Evolutionary conservation across 1,140 invertebrate species (phyloP).

Genomic region (Leptonema lineaticorne): DNA sequence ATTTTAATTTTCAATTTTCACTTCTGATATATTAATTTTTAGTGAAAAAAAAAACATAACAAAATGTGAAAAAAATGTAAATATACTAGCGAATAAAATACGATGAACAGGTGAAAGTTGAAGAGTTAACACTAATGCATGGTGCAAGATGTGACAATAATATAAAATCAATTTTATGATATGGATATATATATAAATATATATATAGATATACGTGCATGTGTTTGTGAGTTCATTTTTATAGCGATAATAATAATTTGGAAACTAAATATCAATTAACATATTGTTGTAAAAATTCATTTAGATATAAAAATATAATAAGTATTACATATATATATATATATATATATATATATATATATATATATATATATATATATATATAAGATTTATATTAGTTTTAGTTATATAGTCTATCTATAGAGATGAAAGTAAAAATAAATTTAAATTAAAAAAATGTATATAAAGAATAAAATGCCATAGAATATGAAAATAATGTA

Average conservation of each 20-base stretch:
- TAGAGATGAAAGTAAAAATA: too few species aligned
- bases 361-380: not conserved
- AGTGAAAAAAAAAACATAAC: too few species aligned
- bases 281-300: too few species aligned
- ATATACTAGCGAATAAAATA: not conserved
- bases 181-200: not conserved
- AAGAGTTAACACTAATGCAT: not conserved
- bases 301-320: too few species aligned
- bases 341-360: not conserved
- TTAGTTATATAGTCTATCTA: too few species aligned
- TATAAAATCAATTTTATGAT: not conserved
- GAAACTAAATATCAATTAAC: too few species aligned
- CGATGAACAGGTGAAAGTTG: constrained; percentile 11
- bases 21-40: too few species aligned
- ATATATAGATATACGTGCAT: not conserved
- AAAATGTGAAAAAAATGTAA: not conserved
- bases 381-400: not conserved
- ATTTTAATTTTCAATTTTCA: too few species aligned
- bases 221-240: not conserved
- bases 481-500: too few species aligned
- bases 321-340: not conserved
- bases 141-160: constrained; percentile 9
- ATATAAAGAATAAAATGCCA: too few species aligned
- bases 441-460: too few species aligned
- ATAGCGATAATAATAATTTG: too few species aligned